These are phyloP conservation scores for Phalanger gymnotis DNA, from an alignment of 2,797 vertebrate genomes.

Conservation along the genomic window DNA sequence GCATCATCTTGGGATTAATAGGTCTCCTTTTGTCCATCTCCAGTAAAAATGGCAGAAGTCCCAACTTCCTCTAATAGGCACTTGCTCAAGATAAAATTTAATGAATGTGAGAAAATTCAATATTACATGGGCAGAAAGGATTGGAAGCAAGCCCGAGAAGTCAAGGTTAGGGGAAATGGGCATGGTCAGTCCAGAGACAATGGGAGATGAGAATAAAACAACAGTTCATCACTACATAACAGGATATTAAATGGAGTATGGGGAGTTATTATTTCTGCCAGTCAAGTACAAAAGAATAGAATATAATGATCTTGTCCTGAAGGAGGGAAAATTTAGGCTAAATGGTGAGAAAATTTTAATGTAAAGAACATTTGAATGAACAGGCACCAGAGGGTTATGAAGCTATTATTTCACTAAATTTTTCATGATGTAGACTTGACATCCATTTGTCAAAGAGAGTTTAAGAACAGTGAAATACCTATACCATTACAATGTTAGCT, in stretches of 20 bases:
- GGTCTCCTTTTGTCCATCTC: slow-evolving; percentile 49
- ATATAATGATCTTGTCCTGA: slow-evolving; percentile 25
- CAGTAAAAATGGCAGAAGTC: slow-evolving; percentile 42
- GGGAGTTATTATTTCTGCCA: slow-evolving; percentile 64
- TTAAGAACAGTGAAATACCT: slow-evolving; percentile 15
- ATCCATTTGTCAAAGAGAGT: slow-evolving; percentile 47
- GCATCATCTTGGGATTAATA: slow-evolving; percentile 58
- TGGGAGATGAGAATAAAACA: slow-evolving; percentile 40
- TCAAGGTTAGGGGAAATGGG: slow-evolving; percentile 60
- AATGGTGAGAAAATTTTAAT: slow-evolving; percentile 57
- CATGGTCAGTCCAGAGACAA: slow-evolving; percentile 38
- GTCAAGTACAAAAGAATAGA: slow-evolving; percentile 29
- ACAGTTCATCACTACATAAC: slow-evolving; percentile 32
- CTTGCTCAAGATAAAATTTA: slow-evolving; percentile 53
- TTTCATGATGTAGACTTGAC: slow-evolving; percentile 39
- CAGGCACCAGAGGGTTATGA: slow-evolving; percentile 22
- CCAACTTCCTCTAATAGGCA: slow-evolving; percentile 63
- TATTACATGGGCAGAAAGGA: not conserved
- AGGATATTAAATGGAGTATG: slow-evolving; percentile 37
- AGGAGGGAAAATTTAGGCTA: slow-evolving; percentile 52
- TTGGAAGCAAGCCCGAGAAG: slow-evolving; percentile 32
- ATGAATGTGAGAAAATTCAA: slow-evolving; percentile 16
- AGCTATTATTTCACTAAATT: slow-evolving; percentile 6
- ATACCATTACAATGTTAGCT: not conserved
- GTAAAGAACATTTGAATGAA: slow-evolving; percentile 52